phyloP scores from a whole-genome alignment of 2,113 vertebrate species.

The Bungarus multicinctus region DNA sequence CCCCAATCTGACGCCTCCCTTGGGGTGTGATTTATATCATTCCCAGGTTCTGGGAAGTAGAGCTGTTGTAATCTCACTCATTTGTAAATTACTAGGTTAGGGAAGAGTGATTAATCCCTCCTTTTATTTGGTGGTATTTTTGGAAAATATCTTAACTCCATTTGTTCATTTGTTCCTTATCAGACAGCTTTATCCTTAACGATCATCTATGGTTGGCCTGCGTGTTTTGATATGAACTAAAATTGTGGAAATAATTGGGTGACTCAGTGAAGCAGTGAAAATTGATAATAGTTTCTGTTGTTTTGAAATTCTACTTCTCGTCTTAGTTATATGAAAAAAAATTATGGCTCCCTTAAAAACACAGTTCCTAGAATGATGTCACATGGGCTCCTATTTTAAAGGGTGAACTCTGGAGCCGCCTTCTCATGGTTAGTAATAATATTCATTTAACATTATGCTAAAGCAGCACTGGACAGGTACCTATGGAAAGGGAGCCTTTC shows the following conservation, averaged over 20 bases:
- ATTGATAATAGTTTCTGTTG: neutral
- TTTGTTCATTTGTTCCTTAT: neutral
- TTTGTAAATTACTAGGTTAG: neutral
- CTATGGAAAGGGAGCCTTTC: neutral
- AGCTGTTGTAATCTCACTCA: neutral
- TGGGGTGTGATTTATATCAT: neutral
- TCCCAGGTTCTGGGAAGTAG: neutral
- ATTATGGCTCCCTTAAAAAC: neutral
- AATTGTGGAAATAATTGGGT: neutral
- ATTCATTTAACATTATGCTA: neutral
- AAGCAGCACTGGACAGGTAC: neutral
- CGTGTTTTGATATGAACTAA: neutral
- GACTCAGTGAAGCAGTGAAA: neutral
- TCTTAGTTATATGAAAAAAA: neutral
- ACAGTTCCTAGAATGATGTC: neutral
- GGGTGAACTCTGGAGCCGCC: neutral
- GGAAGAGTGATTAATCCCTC: neutral
- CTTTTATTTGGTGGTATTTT: neutral
- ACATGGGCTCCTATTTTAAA: neutral
- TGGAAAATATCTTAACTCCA: neutral
- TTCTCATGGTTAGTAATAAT: neutral
- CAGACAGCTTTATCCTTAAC: neutral
- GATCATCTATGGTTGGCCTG: neutral
- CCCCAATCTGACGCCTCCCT: neutral
- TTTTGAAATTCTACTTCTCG: neutral